Conservation (phyloP, 1,140 invertebrate genomes). For the Macrobrachium nipponense region DNA sequence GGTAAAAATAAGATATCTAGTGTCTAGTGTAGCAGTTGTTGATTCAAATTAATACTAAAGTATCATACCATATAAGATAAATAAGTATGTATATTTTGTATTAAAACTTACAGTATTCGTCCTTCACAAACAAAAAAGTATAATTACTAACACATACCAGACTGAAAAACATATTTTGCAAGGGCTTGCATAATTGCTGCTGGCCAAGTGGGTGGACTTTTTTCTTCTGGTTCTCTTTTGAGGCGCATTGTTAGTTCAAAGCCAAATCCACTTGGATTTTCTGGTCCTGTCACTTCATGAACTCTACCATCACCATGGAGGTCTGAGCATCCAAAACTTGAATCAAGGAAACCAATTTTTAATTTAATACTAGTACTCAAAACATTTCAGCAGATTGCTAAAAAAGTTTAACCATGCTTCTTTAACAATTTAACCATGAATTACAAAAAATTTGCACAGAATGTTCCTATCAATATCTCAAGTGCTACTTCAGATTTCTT, state of each 20-base stretch:
- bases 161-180: conserved; percentile 74
- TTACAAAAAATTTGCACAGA: too few relatives aligned
- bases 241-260: conserved; percentile 93
- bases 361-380: background rate
- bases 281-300: conserved; percentile 78
- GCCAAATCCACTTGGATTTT: conserved; percentile 87
- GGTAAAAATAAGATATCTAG: too few relatives aligned
- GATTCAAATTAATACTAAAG: too few relatives aligned
- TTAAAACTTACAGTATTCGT: background rate
- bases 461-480: too few relatives aligned
- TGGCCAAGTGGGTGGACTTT: conserved; percentile 91
- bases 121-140: background rate
- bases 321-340: conserved; percentile 91
- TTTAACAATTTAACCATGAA: too few relatives aligned
- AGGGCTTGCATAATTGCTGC: conserved; percentile 90
- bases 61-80: background rate
- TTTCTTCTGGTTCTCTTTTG: conserved; percentile 76
- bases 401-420: too few relatives aligned
- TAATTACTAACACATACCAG: conserved; percentile 12
- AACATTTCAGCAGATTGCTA: too few relatives aligned
- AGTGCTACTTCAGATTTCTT: too few relatives aligned
- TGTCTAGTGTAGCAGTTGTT: too few relatives aligned
- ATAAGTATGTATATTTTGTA: conserved; percentile 15
- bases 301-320: conserved; percentile 93
- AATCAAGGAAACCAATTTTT: conserved; percentile 59